Base-by-base conservation (phyloP, 1,140 invertebrate species). In the Eriosoma lanigerum region DNA sequence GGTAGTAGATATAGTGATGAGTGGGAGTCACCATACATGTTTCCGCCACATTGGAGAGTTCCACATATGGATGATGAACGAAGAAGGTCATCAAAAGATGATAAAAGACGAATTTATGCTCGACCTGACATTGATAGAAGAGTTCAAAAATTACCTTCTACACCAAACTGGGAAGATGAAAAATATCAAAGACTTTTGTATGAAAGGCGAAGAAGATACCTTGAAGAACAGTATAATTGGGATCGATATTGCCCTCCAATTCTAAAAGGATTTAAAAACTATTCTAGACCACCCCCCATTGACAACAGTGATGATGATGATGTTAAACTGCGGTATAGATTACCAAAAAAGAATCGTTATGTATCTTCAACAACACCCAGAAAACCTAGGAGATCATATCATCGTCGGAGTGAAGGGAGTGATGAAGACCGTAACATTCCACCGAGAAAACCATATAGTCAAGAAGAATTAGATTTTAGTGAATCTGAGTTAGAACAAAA, bases 221-320 rank as follows among this genome's bases (percentile, higher is more conserved):
- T 78, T 4, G 75, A 78, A 62, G 75, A 78, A 19, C 75, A 78
- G 46, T 78, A 78, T 17, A 78, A 26, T 46, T 78, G 75, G 75
- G 75, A 78, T 60, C 32, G 56, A 12, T 78, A 62, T 44, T 56
- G 75, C 0, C 75, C 75, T 2, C 56, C 75, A 17, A 48, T 62
- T 38, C 56, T 38, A 19, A 75, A 75, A 64, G 56, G 70, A 38
- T 81, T 48, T 24, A 70, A 82, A 1, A 85, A 44, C 3, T 50
- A 68, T 85, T 85, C 38, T 85, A 87, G 83, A 85, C 87, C 68
- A 88, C 88, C 81, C 88, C 88, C 81, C 88, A 88, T 24, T 89
- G 89, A 88, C 89, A 89, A 84, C 88, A 89, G 44, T 88, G 89
- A 48, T 83, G 83, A 78, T 82, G 82, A 82, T 82, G 84, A 78